Evolutionary conservation across 2,888 invertebrate species (phyloP).

Genomic region (Biston stratarius): DNA sequence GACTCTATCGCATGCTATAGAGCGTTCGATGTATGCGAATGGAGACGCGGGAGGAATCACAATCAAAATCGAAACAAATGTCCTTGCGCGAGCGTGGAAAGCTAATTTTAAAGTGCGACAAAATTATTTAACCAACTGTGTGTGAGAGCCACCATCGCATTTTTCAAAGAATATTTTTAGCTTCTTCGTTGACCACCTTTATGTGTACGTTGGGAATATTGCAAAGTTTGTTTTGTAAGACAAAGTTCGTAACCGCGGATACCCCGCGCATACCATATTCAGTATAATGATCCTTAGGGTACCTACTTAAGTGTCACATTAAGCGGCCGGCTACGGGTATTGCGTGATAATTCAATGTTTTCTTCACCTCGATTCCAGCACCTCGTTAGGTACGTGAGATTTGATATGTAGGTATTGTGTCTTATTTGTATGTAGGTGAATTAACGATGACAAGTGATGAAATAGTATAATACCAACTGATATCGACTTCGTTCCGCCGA

Average conservation of each 20-base stretch:
- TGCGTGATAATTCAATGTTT: conserved; percentile 41
- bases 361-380: conserved; percentile 39
- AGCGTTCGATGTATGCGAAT: conserved; percentile 49
- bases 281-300: conserved; percentile 24
- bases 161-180: neutral
- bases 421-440: conserved; percentile 1
- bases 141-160: neutral
- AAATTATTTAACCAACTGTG: neutral
- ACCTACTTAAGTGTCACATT: conserved; percentile 21
- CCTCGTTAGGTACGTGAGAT: conserved; percentile 40
- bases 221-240: conserved; percentile 69
- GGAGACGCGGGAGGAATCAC: conserved; percentile 57
- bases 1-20: conserved; percentile 49
- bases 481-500: neutral
- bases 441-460: conserved; percentile 19
- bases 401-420: conserved; percentile 18
- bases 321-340: conserved; percentile 22
- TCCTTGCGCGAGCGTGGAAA: conserved; percentile 72
- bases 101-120: conserved; percentile 52
- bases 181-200: neutral
- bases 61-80: conserved; percentile 44
- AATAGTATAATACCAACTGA: conserved; percentile 1
- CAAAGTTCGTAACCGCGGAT: conserved; percentile 65
- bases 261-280: conserved; percentile 65
- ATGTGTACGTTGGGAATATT: neutral